Conservation (phyloP, 2,113 vertebrate species). For the Archocentrus centrarchus region DNA sequence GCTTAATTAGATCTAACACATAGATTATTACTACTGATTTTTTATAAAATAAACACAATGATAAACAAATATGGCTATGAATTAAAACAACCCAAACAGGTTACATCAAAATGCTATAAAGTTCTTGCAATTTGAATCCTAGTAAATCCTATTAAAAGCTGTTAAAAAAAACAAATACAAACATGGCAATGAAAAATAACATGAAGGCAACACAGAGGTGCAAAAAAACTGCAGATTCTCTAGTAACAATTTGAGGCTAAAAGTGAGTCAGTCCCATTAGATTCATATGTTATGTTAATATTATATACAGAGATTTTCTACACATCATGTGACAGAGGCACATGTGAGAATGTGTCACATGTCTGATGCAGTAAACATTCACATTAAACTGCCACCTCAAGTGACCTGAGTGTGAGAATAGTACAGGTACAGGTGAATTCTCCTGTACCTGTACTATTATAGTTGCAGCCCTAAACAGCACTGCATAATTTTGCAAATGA, state of each 20-base stretch:
- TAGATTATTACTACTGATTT: not conserved
- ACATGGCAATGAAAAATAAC: not conserved
- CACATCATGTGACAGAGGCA: not conserved
- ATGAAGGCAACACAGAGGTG: not conserved
- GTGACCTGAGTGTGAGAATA: not conserved
- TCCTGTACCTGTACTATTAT: not conserved
- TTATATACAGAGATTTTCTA: not conserved
- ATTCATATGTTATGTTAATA: too few relatives aligned
- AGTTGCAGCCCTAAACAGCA: too few relatives aligned
- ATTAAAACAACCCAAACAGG: not conserved
- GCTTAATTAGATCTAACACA: not conserved
- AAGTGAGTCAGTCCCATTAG: not conserved
- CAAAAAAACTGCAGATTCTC: not conserved
- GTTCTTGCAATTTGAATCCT: not conserved
- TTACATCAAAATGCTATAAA: not conserved
- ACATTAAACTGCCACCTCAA: not conserved
- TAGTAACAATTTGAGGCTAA: not conserved
- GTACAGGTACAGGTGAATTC: not conserved
- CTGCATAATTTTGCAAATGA: not conserved
- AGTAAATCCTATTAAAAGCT: too few relatives aligned
- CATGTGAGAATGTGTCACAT: fast-evolving
- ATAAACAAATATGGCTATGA: not conserved
- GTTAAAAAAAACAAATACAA: not conserved
- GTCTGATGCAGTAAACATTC: not conserved
- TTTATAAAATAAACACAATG: not conserved